These are phyloP conservation scores for Trichomycterus rosablanca DNA, from an alignment of 2,113 vertebrate genomes.

Conservation along the genomic window DNA sequence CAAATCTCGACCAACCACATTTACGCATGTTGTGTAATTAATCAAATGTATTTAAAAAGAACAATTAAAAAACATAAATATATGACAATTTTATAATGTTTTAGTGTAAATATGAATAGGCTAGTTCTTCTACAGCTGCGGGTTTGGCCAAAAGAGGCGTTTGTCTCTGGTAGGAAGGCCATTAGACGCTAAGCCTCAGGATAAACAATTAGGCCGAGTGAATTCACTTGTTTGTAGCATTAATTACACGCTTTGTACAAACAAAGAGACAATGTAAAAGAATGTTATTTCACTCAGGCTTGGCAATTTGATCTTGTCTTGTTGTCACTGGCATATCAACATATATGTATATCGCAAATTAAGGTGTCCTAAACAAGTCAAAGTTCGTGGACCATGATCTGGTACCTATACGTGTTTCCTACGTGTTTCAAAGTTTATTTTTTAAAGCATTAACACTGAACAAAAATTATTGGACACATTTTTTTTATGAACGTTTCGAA, in stretches of 20 bases:
- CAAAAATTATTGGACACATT: too few relatives aligned
- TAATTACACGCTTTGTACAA: conserved; percentile 54
- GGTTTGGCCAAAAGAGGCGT: conserved; percentile 21
- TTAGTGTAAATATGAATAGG: not conserved
- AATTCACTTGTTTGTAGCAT: conserved; percentile 53
- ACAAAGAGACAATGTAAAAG: conserved; percentile 45
- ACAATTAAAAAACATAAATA: too few relatives aligned
- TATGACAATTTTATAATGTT: not conserved
- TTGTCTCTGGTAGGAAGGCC: conserved; percentile 39
- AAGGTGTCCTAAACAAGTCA: too few relatives aligned
- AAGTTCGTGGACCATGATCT: too few relatives aligned
- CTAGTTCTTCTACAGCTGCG: conserved; percentile 14
- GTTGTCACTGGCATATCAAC: not conserved
- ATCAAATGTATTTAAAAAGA: too few relatives aligned
- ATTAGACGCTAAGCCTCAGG: conserved; percentile 48
- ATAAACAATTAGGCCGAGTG: conserved; percentile 53
- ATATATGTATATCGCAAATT: conserved; percentile 3
- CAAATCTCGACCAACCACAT: conserved; percentile 11
- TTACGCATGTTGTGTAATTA: too few relatives aligned
- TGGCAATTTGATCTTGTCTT: conserved; percentile 35
- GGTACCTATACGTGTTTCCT: too few relatives aligned
- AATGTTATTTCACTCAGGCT: conserved; percentile 43
- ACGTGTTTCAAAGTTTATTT: too few relatives aligned
- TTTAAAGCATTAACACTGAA: too few relatives aligned
- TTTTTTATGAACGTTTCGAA: too few relatives aligned